Evolutionary conservation across 2,888 invertebrate species (phyloP).

Genomic region (Dasysyrphus albostriatus): DNA sequence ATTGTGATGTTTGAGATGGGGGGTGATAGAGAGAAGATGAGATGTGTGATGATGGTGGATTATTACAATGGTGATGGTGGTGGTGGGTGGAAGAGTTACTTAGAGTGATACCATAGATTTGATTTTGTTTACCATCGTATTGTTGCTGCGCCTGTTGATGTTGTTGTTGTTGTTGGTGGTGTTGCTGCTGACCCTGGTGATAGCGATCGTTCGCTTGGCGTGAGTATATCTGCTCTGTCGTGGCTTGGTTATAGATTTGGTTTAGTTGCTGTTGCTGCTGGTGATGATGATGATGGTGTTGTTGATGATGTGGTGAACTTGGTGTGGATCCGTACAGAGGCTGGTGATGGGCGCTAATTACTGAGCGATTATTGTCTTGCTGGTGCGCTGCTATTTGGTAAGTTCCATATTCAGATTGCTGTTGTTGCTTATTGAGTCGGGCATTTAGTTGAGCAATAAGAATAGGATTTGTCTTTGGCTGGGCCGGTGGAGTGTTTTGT

Average conservation of each 20-base stretch:
- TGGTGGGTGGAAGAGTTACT: conserved; percentile 80
- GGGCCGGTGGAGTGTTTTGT: conserved; percentile 80
- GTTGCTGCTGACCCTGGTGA: conserved; percentile 76
- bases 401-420: conserved; percentile 68
- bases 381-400: conserved; percentile 65
- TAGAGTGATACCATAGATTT: conserved; percentile 82
- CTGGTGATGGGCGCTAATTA: conserved; percentile 77
- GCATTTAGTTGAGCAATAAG: conserved; percentile 84
- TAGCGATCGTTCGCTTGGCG: conserved; percentile 77
- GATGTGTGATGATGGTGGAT: conserved; percentile 78
- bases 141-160: conserved; percentile 78
- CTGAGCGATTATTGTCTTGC: conserved; percentile 74
- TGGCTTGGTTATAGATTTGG: conserved; percentile 69
- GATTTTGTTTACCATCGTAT: conserved; percentile 84
- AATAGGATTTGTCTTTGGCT: conserved; percentile 83
- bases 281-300: conserved; percentile 55
- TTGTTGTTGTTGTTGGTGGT: conserved; percentile 76
- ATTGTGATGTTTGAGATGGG: conserved; percentile 77
- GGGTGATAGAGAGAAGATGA: conserved; percentile 79
- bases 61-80: conserved; percentile 82
- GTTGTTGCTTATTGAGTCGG: conserved; percentile 81
- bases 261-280: conserved; percentile 77
- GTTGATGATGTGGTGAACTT: conserved; percentile 78
- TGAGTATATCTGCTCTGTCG: conserved; percentile 78
- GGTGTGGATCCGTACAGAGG: conserved; percentile 79